These are phyloP conservation scores for Rhabdophis nuchalis DNA, from an alignment of 2,797 vertebrate genomes.

Conservation along the genomic window DNA sequence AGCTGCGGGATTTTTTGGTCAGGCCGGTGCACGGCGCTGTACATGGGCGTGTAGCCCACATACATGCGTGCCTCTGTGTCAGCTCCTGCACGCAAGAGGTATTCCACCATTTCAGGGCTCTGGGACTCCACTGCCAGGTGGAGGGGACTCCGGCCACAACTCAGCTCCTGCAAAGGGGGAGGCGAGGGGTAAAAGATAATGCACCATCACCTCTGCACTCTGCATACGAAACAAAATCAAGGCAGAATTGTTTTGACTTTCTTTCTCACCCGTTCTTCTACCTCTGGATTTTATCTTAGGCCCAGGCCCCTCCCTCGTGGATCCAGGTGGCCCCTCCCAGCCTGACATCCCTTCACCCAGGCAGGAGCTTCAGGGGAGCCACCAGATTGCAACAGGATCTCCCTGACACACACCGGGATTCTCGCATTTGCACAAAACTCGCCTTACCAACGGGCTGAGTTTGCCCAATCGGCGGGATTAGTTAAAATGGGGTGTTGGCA, in stretches of 20 bases:
- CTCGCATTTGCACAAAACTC: background rate
- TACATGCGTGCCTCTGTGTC: conserved; percentile 68
- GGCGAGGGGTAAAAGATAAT: background rate
- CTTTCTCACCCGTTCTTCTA: background rate
- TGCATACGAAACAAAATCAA: background rate
- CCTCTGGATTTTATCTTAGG: background rate
- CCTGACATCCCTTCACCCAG: background rate
- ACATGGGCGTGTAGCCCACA: conserved; percentile 72
- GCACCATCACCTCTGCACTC: background rate
- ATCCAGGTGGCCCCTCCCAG: background rate
- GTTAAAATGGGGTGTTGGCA: background rate
- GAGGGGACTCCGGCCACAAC: conserved; percentile 73
- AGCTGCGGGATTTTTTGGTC: conserved; percentile 60
- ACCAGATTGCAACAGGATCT: background rate
- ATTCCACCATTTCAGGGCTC: conserved; percentile 58
- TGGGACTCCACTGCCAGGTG: conserved; percentile 76
- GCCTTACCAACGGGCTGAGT: background rate
- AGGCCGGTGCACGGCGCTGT: conserved; percentile 71
- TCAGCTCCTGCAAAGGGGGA: conserved; percentile 65
- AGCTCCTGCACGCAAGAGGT: conserved; percentile 64
- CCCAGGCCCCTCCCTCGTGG: background rate
- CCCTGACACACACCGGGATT: background rate
- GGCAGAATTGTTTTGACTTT: background rate
- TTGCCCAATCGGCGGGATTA: background rate
- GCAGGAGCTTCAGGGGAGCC: background rate